Evolutionary conservation across 2,888 invertebrate genomes (phyloP).

Genomic region (Mesochorus sp.): DNA sequence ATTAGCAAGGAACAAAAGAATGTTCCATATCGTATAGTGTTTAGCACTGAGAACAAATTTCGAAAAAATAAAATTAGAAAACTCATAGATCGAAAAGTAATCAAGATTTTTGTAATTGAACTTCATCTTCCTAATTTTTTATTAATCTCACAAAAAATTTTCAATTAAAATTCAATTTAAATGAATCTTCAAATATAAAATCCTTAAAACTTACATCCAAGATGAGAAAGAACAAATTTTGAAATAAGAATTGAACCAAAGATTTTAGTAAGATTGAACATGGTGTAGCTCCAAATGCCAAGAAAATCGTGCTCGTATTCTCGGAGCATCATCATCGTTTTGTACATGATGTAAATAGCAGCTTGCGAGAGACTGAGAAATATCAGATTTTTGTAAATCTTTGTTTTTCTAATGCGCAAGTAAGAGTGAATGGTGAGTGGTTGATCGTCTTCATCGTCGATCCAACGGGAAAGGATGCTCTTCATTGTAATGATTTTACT

Average conservation of each 20-base stretch:
- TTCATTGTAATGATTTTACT: constrained; percentile 20
- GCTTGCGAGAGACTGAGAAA: constrained; percentile 39
- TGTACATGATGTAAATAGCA: constrained; percentile 37
- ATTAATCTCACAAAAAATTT: too few relatives aligned
- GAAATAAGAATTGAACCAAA: constrained; percentile 44
- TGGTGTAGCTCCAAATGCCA: constrained; percentile 49
- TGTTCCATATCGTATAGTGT: constrained; percentile 40
- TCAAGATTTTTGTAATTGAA: too few relatives aligned
- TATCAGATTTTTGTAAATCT: constrained; percentile 56
- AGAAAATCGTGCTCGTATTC: constrained; percentile 59
- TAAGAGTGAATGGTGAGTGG: constrained; percentile 54
- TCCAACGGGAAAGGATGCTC: constrained; percentile 8
- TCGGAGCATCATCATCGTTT: constrained; percentile 49
- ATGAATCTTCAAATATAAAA: not conserved
- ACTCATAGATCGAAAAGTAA: too few relatives aligned
- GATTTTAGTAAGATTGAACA: constrained; percentile 41
- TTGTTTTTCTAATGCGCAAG: constrained; percentile 48
- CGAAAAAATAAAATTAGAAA: not conserved
- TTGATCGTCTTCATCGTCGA: constrained; percentile 23
- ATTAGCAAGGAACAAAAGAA: constrained; percentile 35
- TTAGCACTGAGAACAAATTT: constrained; percentile 36
- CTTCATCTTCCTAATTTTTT: too few relatives aligned
- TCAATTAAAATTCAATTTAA: not conserved
- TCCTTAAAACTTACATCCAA: constrained; percentile 35
- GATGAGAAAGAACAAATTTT: constrained; percentile 28